phyloP scores from a whole-genome alignment of 2,888 invertebrate genomes.

The Hydropsyche betteni region DNA sequence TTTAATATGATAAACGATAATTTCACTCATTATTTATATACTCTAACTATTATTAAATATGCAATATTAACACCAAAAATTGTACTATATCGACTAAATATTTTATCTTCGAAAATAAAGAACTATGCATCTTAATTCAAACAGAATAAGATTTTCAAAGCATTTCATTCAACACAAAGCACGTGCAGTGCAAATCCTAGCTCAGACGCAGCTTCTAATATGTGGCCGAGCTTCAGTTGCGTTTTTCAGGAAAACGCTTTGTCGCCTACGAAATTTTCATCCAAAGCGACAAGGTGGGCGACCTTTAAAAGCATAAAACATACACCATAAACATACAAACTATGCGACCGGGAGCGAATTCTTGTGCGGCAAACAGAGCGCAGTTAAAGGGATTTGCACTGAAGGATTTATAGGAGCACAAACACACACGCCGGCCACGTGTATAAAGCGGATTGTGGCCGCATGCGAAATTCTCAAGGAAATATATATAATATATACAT shows the following conservation, averaged over 20 bases:
- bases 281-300: constrained; percentile 38
- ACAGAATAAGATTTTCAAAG: neutral
- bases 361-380: constrained; percentile 45
- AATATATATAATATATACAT: too few relatives aligned
- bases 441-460: constrained; percentile 36
- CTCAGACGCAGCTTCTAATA: too few relatives aligned
- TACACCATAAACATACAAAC: neutral
- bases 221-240: neutral
- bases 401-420: constrained; percentile 44
- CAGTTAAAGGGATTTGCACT: constrained; percentile 47
- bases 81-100: too few relatives aligned
- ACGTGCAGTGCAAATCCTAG: too few relatives aligned
- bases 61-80: too few relatives aligned
- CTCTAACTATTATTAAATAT: too few relatives aligned
- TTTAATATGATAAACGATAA: too few relatives aligned
- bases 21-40: too few relatives aligned
- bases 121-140: neutral
- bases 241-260: neutral
- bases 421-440: constrained; percentile 19
- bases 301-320: constrained; percentile 39
- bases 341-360: constrained; percentile 20
- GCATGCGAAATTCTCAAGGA: too few relatives aligned
- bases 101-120: too few relatives aligned
- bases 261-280: constrained; percentile 38
- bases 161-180: too few relatives aligned